phyloP scores from a whole-genome alignment of 2,888 invertebrate species.

The Nomada goodeniana region DNA sequence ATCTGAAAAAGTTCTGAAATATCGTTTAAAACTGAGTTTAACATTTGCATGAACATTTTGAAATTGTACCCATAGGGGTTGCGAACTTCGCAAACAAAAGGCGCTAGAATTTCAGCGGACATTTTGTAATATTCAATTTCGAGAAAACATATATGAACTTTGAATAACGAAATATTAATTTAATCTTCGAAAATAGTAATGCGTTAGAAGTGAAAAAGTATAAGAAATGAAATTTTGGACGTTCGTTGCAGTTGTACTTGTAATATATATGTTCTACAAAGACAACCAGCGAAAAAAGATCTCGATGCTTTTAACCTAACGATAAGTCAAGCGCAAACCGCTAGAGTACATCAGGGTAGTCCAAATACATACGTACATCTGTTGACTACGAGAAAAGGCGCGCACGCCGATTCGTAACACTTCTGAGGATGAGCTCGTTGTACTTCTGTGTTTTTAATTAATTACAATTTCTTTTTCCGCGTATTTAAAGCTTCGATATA shows the following conservation, averaged over 20 bases:
- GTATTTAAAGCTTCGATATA: not conserved
- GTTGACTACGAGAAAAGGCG: slow-evolving; percentile 46
- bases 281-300: slow-evolving; percentile 12
- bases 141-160: not conserved
- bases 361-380: not conserved
- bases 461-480: not conserved
- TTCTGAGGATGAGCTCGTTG: slow-evolving; percentile 6
- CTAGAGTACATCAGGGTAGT: not conserved
- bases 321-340: too few species aligned
- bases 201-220: not conserved
- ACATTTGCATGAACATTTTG: not conserved
- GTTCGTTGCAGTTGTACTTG: slow-evolving; percentile 6
- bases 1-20: not conserved
- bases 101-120: not conserved
- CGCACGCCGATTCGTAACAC: slow-evolving; percentile 39
- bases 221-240: slow-evolving; percentile 38
- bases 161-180: not conserved
- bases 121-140: slow-evolving; percentile 24
- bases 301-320: slow-evolving; percentile 4
- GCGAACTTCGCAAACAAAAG: slow-evolving; percentile 18
- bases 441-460: slow-evolving; percentile 20
- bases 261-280: slow-evolving; percentile 26
- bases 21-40: not conserved
- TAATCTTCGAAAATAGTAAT: not conserved
- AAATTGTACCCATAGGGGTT: not conserved